Percentiles rank a stretch among this genome's conserved stretches.
These are phyloP conservation scores for Spea multiplicata DNA, from an alignment of 2,113 vertebrate species.

Conservation along the genomic window DNA sequence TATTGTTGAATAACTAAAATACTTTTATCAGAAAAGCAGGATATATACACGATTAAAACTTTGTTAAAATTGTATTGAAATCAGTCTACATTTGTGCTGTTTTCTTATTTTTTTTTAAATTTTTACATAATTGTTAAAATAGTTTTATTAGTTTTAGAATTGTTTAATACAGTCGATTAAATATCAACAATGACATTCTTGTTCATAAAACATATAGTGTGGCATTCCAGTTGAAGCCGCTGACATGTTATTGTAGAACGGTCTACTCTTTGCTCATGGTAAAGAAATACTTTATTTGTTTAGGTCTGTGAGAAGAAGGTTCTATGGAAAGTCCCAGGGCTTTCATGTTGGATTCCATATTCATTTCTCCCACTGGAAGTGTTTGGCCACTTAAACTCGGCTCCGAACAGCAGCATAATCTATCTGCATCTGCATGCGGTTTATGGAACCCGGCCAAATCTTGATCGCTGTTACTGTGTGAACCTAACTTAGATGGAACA, in stretches of 20 bases:
- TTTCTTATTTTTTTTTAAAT: too few species aligned
- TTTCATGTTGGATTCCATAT: not conserved
- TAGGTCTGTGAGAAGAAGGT: constrained; percentile 30
- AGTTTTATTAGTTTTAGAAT: too few species aligned
- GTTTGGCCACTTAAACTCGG: constrained; percentile 18
- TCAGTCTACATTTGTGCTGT: too few species aligned
- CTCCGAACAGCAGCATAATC: not conserved
- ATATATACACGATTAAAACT: too few species aligned
- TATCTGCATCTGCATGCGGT: constrained; percentile 38
- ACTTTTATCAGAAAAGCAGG: too few species aligned
- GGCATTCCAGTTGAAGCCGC: not conserved
- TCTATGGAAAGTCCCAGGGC: constrained; percentile 24
- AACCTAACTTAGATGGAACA: constrained; percentile 53
- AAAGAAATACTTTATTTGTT: constrained; percentile 33
- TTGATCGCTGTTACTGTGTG: constrained; percentile 26
- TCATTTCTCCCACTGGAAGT: constrained; percentile 11
- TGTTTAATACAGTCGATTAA: too few species aligned
- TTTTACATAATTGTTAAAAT: too few species aligned
- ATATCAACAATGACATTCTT: too few species aligned
- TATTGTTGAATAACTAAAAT: too few species aligned
- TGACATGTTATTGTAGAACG: not conserved
- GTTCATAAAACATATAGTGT: not conserved
- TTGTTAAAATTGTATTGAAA: too few species aligned
- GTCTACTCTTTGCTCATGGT: constrained; percentile 16
- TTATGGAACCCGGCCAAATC: constrained; percentile 44